phyloP scores from a whole-genome alignment of 2,113 vertebrate species.

The Sardina pilchardus region DNA sequence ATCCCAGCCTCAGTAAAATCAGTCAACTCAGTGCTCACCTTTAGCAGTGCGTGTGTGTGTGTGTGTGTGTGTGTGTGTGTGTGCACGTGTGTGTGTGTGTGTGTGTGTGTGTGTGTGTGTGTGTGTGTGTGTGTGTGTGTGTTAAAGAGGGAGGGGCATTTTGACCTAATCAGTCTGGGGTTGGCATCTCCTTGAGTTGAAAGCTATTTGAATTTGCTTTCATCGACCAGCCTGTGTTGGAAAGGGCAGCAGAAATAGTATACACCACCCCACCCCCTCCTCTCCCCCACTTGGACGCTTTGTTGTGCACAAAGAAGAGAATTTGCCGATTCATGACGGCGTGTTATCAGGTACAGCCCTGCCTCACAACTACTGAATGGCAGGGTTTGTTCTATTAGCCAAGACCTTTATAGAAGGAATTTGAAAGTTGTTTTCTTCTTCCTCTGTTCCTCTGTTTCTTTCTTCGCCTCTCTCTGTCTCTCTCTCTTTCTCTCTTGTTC shows the following conservation, averaged over 20 bases:
- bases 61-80: background rate
- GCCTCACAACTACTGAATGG: conserved; percentile 50
- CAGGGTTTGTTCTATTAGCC: conserved; percentile 52
- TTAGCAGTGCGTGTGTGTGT: background rate
- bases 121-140: background rate
- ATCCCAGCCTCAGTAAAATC: background rate
- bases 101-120: background rate
- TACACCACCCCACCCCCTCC: conserved; percentile 25
- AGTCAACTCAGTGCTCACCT: background rate
- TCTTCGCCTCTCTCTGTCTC: background rate
- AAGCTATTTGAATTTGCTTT: conserved; percentile 55
- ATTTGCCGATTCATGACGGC: conserved; percentile 42
- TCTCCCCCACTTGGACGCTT: conserved; percentile 42
- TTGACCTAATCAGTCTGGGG: conserved; percentile 37
- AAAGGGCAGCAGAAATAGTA: conserved; percentile 53
- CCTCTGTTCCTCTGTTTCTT: background rate
- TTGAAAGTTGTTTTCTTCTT: conserved; percentile 6
- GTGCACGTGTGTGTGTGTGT: background rate
- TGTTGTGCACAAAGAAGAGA: conserved; percentile 52
- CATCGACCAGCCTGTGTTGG: background rate
- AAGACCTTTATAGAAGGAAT: conserved; percentile 39
- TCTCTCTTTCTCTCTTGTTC: conserved; percentile 31
- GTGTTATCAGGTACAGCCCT: conserved; percentile 52
- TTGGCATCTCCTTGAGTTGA: conserved; percentile 37
- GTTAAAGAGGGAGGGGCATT: background rate